Evolutionary conservation across 2,113 vertebrate species (phyloP).

Genomic region (Tyrannus savana): DNA sequence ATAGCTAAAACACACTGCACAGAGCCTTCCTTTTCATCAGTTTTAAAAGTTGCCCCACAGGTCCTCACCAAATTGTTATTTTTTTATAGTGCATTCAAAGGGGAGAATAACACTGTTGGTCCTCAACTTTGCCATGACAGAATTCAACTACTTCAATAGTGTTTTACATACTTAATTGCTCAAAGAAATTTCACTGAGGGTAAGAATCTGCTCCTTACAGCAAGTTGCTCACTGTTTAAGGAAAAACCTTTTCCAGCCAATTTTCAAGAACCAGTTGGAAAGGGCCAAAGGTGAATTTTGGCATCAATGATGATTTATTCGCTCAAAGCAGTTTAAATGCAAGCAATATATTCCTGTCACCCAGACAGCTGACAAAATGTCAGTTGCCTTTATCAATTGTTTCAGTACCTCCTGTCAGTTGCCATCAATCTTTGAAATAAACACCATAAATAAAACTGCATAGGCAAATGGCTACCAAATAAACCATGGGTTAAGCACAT

Average conservation of each 20-base stretch:
- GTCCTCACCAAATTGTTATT: neutral
- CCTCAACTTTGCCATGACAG: neutral
- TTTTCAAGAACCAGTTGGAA: neutral
- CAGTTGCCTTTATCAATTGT: conserved; percentile 64
- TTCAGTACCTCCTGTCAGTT: conserved; percentile 47
- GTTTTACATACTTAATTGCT: neutral
- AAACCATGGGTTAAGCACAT: neutral
- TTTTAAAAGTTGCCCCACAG: neutral
- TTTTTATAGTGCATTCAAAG: neutral
- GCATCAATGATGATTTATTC: conserved; percentile 62
- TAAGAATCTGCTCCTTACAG: neutral
- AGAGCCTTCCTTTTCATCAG: neutral
- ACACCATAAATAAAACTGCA: conserved; percentile 66
- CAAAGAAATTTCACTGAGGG: neutral
- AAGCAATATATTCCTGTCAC: conserved; percentile 54
- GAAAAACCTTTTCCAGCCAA: neutral
- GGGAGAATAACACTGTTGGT: neutral
- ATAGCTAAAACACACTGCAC: neutral
- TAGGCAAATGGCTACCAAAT: conserved; percentile 37
- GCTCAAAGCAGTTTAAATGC: conserved; percentile 33
- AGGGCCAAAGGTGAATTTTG: conserved; percentile 56
- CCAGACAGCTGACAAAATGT: conserved; percentile 66
- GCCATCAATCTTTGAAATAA: conserved; percentile 67
- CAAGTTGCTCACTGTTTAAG: neutral
- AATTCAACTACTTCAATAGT: neutral